Conservation (phyloP, 2,113 vertebrate genomes). For the Crotalus viridis region DNA sequence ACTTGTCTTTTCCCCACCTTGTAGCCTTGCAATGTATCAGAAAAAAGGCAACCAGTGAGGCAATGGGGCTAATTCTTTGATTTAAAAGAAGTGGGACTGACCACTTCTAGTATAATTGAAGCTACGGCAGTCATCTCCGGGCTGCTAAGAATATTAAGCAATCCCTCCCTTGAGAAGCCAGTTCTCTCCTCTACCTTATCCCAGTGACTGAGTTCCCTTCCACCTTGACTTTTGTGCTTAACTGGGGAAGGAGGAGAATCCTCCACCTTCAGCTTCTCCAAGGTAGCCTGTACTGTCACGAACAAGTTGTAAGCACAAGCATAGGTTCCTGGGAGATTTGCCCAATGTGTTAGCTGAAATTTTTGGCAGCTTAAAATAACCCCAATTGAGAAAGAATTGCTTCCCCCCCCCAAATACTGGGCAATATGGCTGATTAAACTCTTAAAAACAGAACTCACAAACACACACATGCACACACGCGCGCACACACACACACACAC, state of each 20-base stretch:
- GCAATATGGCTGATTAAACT: conserved; percentile 22
- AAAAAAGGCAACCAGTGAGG: conserved; percentile 37
- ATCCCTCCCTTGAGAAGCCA: conserved; percentile 9
- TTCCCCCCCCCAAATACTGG: neutral
- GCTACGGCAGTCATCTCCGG: conserved; percentile 32
- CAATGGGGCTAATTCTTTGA: conserved; percentile 41
- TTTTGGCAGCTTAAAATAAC: conserved; percentile 2
- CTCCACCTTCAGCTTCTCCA: neutral
- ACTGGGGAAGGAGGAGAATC: neutral
- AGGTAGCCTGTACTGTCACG: conserved; percentile 10
- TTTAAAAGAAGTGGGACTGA: conserved; percentile 26
- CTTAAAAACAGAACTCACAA: neutral
- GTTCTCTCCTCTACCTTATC: neutral
- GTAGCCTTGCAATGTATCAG: neutral
- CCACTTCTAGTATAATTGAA: conserved; percentile 31
- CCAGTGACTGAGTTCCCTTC: neutral
- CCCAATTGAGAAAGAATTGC: conserved; percentile 30
- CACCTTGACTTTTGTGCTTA: neutral
- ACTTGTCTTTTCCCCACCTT: conserved; percentile 17
- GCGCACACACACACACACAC: neutral
- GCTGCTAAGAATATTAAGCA: conserved; percentile 32
- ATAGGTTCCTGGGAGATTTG: conserved; percentile 11
- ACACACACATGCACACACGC: neutral
- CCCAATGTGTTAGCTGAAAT: conserved; percentile 22
- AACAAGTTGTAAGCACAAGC: neutral